Evolutionary conservation across 2,797 vertebrate species (phyloP).

Genomic region (Salmo trutta): DNA sequence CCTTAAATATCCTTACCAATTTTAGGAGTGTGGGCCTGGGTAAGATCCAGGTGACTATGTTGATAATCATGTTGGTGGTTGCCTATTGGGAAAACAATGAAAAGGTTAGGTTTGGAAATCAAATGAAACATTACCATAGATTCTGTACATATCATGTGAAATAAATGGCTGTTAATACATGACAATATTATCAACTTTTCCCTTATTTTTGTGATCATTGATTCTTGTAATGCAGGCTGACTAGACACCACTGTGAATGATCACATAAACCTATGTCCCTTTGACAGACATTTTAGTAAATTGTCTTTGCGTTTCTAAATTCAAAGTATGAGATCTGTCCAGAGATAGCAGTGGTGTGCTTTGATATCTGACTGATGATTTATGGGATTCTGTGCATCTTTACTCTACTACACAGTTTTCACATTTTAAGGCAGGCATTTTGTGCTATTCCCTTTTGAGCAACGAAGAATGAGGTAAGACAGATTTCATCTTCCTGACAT

Average conservation of each 20-base stretch:
- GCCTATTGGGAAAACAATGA: constrained; percentile 64
- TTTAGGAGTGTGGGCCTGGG: constrained; percentile 85
- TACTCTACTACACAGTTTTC: constrained; percentile 26
- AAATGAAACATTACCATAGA: background rate
- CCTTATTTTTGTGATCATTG: background rate
- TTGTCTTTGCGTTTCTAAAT: background rate
- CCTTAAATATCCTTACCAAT: constrained; percentile 81
- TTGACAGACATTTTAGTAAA: background rate
- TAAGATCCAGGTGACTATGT: constrained; percentile 89
- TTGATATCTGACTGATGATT: background rate
- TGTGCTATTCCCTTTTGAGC: constrained; percentile 5
- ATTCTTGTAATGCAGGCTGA: background rate
- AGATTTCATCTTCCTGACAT: constrained; percentile 22
- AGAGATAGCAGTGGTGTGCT: background rate
- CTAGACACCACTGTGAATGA: background rate
- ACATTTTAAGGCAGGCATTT: background rate
- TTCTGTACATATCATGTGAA: background rate
- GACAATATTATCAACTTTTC: background rate
- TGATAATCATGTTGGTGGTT: constrained; percentile 89
- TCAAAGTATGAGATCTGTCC: background rate
- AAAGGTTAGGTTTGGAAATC: background rate
- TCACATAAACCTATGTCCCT: background rate
- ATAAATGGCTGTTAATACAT: background rate
- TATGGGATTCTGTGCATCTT: constrained; percentile 14
- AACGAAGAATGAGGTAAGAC: constrained; percentile 35